Percentiles rank a stretch among this genome's conserved stretches.
phyloP scores from a whole-genome alignment of 1,140 invertebrate genomes.

The Cotesia glomerata region DNA sequence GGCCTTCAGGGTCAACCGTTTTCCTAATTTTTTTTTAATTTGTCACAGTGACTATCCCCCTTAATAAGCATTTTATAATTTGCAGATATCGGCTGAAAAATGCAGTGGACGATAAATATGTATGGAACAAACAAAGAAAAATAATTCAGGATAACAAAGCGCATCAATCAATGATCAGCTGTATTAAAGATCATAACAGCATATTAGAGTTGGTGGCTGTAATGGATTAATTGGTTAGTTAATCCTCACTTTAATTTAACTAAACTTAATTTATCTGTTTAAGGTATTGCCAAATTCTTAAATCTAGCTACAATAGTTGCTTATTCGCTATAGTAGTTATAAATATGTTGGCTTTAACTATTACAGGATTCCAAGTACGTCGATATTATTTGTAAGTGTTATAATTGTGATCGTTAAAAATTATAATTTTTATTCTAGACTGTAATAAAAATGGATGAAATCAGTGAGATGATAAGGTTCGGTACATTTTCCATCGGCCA shows the following conservation, averaged over 20 bases:
- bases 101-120: background rate
- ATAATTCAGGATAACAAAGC: background rate
- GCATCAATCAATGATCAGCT: background rate
- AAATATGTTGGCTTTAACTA: slow-evolving; percentile 2
- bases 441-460: background rate
- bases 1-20: too few relatives aligned
- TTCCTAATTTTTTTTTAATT: slow-evolving; percentile 1
- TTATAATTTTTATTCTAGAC: slow-evolving; percentile 1
- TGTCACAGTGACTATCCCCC: background rate
- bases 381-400: background rate
- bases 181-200: slow-evolving; percentile 6
- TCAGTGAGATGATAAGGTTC: background rate
- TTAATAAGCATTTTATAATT: background rate
- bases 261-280: background rate
- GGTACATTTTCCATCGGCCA: background rate
- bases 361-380: slow-evolving; percentile 18
- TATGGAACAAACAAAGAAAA: background rate
- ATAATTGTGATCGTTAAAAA: background rate
- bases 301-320: slow-evolving; percentile 1
- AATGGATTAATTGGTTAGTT: slow-evolving; percentile 2
- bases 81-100: background rate
- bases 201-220: background rate
- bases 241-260: background rate
- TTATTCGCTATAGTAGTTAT: background rate
- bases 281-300: slow-evolving; percentile 8